phyloP scores from a whole-genome alignment of 2,113 vertebrate genomes.

The Turnix velox region DNA sequence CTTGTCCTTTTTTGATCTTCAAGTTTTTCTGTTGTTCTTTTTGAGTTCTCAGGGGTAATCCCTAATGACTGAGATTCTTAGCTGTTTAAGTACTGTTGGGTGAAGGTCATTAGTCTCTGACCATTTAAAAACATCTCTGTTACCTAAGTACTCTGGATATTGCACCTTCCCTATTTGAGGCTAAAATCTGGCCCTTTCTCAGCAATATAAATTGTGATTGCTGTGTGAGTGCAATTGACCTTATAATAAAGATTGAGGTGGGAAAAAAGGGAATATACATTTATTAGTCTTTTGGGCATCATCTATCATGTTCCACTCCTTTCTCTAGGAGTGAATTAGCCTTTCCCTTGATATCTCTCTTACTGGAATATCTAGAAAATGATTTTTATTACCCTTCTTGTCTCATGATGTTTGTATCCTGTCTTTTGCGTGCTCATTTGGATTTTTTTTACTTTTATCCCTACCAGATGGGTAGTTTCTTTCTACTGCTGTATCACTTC shows the following conservation, averaged over 20 bases:
- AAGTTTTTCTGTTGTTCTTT: not conserved
- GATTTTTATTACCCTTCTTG: not conserved
- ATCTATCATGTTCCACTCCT: not conserved
- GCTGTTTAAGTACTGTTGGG: not conserved
- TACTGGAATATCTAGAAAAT: not conserved
- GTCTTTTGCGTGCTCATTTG: not conserved
- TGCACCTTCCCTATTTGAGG: not conserved
- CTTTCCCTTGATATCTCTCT: not conserved
- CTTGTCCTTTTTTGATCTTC: not conserved
- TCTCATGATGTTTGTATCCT: not conserved
- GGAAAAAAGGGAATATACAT: not conserved
- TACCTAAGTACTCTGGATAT: not conserved
- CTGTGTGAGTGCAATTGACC: not conserved
- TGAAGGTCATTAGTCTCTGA: not conserved
- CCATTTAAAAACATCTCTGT: not conserved
- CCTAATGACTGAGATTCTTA: not conserved
- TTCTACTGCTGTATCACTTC: not conserved
- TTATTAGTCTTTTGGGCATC: not conserved
- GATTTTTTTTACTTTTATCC: not conserved
- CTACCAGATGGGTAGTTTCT: not conserved
- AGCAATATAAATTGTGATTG: not conserved
- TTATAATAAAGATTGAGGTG: not conserved
- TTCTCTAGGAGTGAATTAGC: not conserved
- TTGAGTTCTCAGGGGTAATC: not conserved
- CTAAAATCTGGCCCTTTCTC: not conserved